Evolutionary conservation across 2,797 vertebrate species (phyloP).

Genomic region (Chiloscyllium punctatum): DNA sequence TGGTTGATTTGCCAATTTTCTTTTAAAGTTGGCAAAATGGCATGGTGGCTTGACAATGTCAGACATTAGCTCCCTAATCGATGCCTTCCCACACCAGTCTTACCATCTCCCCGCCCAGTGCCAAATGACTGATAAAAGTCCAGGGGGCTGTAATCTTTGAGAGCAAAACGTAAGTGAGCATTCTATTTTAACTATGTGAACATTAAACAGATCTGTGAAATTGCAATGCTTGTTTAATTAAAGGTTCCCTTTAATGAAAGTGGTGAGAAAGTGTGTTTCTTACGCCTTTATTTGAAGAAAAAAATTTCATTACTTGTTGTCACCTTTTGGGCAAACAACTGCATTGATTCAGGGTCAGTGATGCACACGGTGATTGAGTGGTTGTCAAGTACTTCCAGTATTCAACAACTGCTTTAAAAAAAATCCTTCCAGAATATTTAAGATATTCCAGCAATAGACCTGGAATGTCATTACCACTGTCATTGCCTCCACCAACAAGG

Average conservation of each 20-base stretch:
- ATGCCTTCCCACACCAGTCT: too few species aligned
- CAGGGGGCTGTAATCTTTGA: not conserved
- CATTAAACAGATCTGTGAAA: not conserved
- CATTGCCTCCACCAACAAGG: slow-evolving; percentile 12
- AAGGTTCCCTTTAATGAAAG: not conserved
- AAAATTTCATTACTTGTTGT: not conserved
- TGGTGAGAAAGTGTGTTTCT: not conserved
- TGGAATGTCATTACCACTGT: not conserved
- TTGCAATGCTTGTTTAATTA: not conserved
- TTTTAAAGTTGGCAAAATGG: too few species aligned
- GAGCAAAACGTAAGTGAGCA: not conserved
- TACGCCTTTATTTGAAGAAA: not conserved
- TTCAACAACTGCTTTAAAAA: not conserved
- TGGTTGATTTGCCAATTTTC: too few species aligned
- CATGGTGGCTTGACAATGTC: too few species aligned
- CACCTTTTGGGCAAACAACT: not conserved
- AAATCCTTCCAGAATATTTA: not conserved
- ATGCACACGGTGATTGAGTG: too few species aligned
- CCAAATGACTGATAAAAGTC: not conserved
- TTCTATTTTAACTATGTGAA: not conserved
- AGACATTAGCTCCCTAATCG: too few species aligned
- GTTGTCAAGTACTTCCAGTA: not conserved
- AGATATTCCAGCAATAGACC: not conserved
- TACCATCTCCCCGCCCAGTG: too few species aligned
- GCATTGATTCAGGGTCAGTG: not conserved